phyloP scores from a whole-genome alignment of 2,888 invertebrate species.

The Apamea sordens region DNA sequence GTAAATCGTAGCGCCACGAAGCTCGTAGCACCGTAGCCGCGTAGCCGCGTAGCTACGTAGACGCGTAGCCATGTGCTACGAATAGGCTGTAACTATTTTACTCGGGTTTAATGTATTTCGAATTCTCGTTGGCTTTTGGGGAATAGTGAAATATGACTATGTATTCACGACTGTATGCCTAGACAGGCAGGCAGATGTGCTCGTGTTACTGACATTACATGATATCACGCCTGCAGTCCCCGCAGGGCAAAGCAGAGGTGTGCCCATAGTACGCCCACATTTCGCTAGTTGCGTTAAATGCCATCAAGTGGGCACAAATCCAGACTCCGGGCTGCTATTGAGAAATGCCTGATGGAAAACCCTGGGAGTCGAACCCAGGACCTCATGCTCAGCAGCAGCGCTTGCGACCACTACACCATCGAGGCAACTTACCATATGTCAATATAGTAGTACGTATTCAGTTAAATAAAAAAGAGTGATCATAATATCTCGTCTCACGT shows the following conservation, averaged over 20 bases:
- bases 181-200: neutral
- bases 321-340: neutral
- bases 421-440: neutral
- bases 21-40: slow-evolving; percentile 56
- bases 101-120: slow-evolving; percentile 68
- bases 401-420: neutral
- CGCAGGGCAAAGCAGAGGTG: too few species aligned
- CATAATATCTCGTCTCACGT: neutral
- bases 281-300: too few species aligned
- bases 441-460: neutral
- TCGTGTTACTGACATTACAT: too few species aligned
- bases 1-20: slow-evolving; percentile 63
- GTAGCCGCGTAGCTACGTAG: slow-evolving; percentile 66
- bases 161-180: slow-evolving; percentile 3
- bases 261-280: neutral
- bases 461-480: neutral
- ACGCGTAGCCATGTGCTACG: slow-evolving; percentile 75
- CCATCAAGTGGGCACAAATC: neutral
- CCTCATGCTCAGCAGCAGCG: too few species aligned
- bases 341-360: neutral
- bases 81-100: slow-evolving; percentile 71
- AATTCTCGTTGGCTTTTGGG: slow-evolving; percentile 55
- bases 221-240: neutral
- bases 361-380: neutral
- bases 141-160: slow-evolving; percentile 26